Conservation (phyloP, 2,888 invertebrate genomes). For the Seira musarum region DNA sequence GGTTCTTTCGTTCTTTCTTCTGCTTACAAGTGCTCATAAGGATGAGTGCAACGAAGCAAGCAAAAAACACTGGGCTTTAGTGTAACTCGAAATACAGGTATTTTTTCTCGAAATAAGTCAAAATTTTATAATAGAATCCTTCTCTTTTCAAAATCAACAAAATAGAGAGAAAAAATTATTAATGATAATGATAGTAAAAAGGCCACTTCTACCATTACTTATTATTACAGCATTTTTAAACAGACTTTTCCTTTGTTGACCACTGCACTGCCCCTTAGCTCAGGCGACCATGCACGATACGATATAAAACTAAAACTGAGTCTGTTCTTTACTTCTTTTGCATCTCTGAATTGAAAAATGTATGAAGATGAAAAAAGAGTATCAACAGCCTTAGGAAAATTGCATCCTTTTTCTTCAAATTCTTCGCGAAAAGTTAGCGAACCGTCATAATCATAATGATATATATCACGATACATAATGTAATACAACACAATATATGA, state of each 20-base stretch:
- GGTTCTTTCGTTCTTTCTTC: constrained; percentile 22
- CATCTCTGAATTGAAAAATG: not conserved
- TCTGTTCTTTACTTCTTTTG: not conserved
- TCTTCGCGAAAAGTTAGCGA: constrained; percentile 27
- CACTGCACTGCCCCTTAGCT: constrained; percentile 8
- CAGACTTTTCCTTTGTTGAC: constrained; percentile 11
- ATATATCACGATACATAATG: constrained; percentile 9
- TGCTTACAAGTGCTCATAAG: not conserved
- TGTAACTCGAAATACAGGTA: constrained; percentile 53
- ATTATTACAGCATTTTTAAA: constrained; percentile 2
- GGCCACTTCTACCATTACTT: not conserved
- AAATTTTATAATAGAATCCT: not conserved
- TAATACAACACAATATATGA: not conserved
- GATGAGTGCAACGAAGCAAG: not conserved
- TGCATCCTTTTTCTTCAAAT: constrained; percentile 1
- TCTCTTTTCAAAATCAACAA: constrained; percentile 43
- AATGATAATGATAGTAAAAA: not conserved
- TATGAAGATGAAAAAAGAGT: constrained; percentile 1
- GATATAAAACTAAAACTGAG: constrained; percentile 5
- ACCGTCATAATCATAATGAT: constrained; percentile 22
- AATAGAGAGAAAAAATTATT: constrained; percentile 16
- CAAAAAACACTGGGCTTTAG: not conserved
- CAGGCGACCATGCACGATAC: not conserved
- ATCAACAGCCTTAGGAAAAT: not conserved
- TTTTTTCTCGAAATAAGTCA: constrained; percentile 2